Conservation (phyloP, 2,797 vertebrate species). For the Micromesistius poutassou region DNA sequence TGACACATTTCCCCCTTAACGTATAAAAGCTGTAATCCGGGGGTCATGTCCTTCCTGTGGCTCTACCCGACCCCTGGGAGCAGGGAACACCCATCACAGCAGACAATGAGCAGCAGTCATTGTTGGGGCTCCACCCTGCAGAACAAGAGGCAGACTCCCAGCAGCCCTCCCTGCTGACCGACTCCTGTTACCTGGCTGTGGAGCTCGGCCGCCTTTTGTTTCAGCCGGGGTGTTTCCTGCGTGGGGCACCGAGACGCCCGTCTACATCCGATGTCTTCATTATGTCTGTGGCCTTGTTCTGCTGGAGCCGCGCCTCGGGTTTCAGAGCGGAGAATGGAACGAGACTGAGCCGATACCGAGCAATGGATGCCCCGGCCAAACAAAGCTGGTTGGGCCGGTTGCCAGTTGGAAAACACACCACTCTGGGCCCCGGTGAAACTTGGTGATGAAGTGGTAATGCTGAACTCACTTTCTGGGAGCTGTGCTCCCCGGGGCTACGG, state of each 20-base stretch:
- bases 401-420: constrained; percentile 32
- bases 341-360: constrained; percentile 27
- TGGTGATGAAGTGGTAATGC: constrained; percentile 46
- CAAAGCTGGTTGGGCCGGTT: constrained; percentile 35
- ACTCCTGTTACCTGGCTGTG: constrained; percentile 59
- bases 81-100: constrained; percentile 58
- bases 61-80: constrained; percentile 51
- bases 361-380: constrained; percentile 36
- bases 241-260: constrained; percentile 39
- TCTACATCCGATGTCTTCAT: constrained; percentile 47
- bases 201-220: neutral
- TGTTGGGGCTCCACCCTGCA: constrained; percentile 49
- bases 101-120: constrained; percentile 64
- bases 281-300: constrained; percentile 49
- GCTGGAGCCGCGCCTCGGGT: constrained; percentile 41
- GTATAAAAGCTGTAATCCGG: constrained; percentile 63
- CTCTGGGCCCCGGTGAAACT: constrained; percentile 37
- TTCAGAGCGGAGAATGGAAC: constrained; percentile 44
- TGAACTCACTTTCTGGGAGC: constrained; percentile 57
- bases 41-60: constrained; percentile 62
- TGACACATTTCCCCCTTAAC: constrained; percentile 41
- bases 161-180: constrained; percentile 44
- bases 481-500: constrained; percentile 62
- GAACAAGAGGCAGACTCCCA: constrained; percentile 49
- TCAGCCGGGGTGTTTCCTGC: neutral